Evolutionary conservation across 2,113 vertebrate species (phyloP).

Genomic region (Gracilinanus agilis): DNA sequence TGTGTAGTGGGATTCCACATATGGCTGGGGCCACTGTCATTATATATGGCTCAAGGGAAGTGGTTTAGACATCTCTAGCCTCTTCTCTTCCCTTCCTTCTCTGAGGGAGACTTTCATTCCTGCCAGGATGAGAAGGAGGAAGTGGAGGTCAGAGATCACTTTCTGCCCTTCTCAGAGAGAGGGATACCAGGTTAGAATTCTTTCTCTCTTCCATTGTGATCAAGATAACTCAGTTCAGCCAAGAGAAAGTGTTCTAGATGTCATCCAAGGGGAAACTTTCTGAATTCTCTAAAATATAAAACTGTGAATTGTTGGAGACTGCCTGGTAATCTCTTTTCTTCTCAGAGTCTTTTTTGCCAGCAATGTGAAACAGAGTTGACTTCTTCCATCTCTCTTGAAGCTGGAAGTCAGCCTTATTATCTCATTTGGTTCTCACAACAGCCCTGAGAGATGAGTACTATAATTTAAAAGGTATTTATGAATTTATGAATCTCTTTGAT

Average conservation of each 20-base stretch:
- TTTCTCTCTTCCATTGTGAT: background rate
- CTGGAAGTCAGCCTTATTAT: background rate
- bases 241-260: background rate
- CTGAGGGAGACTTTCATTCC: background rate
- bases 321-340: background rate
- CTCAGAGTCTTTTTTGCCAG: background rate
- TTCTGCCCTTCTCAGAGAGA: background rate
- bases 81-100: background rate
- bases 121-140: background rate
- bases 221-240: background rate
- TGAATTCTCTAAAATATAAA: background rate
- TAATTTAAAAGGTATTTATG: too few relatives aligned
- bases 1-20: background rate
- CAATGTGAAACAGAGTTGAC: background rate
- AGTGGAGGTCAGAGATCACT: background rate
- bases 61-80: background rate
- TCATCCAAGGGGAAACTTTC: background rate
- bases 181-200: background rate
- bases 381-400: background rate
- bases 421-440: too few relatives aligned
- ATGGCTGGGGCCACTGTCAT: background rate
- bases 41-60: background rate
- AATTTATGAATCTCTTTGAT: background rate
- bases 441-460: too few relatives aligned
- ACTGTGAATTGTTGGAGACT: background rate